These are phyloP conservation scores for Eptatretus atami DNA, from an alignment of 2,797 vertebrate genomes.

Conservation along the genomic window DNA sequence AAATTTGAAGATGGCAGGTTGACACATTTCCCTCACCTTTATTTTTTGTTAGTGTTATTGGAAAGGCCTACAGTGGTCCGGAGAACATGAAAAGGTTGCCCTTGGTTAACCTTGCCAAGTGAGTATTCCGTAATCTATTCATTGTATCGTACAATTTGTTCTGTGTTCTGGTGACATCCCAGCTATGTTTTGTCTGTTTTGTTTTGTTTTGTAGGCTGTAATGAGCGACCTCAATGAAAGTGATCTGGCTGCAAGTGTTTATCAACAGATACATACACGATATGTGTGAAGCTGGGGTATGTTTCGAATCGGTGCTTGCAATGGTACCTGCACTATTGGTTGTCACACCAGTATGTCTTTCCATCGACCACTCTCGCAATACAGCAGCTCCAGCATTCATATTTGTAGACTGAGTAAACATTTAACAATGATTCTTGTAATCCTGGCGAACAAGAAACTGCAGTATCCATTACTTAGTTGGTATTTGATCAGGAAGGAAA, in stretches of 20 bases:
- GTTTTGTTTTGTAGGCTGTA: constrained; percentile 39
- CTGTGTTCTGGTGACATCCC: too few relatives aligned
- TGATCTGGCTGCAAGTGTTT: constrained; percentile 74
- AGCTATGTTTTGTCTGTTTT: constrained; percentile 8
- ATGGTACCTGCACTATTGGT: too few relatives aligned
- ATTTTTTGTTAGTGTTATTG: constrained; percentile 48
- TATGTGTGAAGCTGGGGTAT: constrained; percentile 22
- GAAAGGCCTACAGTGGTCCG: constrained; percentile 86
- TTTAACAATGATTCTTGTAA: too few relatives aligned
- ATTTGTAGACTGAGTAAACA: too few relatives aligned
- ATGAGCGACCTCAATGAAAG: constrained; percentile 81
- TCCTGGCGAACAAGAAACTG: too few relatives aligned
- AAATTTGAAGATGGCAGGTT: too few relatives aligned
- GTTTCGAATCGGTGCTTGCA: not conserved
- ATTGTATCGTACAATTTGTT: not conserved
- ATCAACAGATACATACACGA: constrained; percentile 94
- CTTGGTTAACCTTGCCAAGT: constrained; percentile 92
- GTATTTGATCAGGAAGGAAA: too few relatives aligned
- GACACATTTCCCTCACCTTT: not conserved
- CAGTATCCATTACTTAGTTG: too few relatives aligned
- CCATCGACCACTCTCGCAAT: too few relatives aligned
- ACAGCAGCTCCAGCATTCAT: too few relatives aligned
- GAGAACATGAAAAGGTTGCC: constrained; percentile 95
- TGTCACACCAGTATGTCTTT: too few relatives aligned
- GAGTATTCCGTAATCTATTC: constrained; percentile 15